Evolutionary conservation across 2,888 invertebrate genomes (phyloP), one percentile per base, ranked within the genome.

Genomic region (Acrocyrtus sp.): DNA sequence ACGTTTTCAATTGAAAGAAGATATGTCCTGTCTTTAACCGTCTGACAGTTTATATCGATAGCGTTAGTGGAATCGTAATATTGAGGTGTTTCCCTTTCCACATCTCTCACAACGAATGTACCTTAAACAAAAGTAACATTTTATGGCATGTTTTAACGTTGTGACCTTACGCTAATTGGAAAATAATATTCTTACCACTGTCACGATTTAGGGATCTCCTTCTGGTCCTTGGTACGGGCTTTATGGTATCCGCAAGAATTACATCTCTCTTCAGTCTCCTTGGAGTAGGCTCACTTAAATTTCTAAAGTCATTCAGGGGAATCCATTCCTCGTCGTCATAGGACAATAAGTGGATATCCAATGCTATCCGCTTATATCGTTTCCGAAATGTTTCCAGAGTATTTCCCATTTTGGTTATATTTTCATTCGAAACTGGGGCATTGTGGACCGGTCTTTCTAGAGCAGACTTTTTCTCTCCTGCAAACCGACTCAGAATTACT

Each of bases 1-100:
- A 50, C 41, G 4, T 50, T 27, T 50, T 76, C 76, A 15, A 78
- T 68, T n/a, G 75, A 62, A 39, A 75, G 68, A 1, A 75, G 43
- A 43, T 63, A 74, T 0, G 62, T 39, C n/a, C 43, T 41, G 39
- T 62, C 29, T 17, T 39, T 5, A 19, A 66, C 22, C 4, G 17
- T 15, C 10, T 61, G 48, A 17, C 50, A 54, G 27, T 70, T 70
- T n/a, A 75, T 65, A 51, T 75, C 74, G 17, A 66, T 26, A 0
- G 57, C 61, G 2, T 8, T 39, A 10, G 15, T 60, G 17, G 3
- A 24, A 34, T 75, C 74, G 57, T 50, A 75, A 34, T 48, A 62
- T 24, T 75, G 74, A 3, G 61, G 70, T 6, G 62, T 53, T 0
- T 22, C 39, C 3, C 66, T 65, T 8, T 41, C 15, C 15, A 66